These are phyloP conservation scores for Invenusta paracnida DNA, from an alignment of 2,888 invertebrate species.

Conservation along the genomic window DNA sequence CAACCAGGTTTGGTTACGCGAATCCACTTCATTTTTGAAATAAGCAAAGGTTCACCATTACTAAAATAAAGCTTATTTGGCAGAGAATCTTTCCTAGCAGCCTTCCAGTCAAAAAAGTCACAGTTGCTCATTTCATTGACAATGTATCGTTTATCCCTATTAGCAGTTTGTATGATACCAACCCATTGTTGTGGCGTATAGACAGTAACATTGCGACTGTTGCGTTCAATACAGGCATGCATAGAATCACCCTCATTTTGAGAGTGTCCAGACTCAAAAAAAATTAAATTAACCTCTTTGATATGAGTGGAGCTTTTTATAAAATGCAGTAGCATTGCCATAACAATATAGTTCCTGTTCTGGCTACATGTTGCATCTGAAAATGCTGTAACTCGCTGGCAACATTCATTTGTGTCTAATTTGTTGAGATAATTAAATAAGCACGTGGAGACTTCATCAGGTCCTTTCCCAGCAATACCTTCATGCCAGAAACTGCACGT, in stretches of 20 bases:
- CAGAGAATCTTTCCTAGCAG: too few species aligned
- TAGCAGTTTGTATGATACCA: neutral
- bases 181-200: neutral
- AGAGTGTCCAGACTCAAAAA: neutral
- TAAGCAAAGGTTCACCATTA: too few species aligned
- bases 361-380: neutral
- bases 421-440: neutral
- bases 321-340: neutral
- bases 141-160: neutral
- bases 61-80: too few species aligned
- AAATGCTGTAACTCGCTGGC: neutral
- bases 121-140: neutral
- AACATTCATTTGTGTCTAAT: neutral
- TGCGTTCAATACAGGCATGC: neutral
- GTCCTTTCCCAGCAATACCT: neutral
- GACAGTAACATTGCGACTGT: neutral
- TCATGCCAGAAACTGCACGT: neutral
- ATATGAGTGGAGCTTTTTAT: neutral
- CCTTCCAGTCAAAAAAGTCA: too few species aligned
- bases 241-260: slow-evolving; percentile 54
- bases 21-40: neutral
- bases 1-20: too few species aligned
- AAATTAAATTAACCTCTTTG: neutral
- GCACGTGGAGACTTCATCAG: neutral
- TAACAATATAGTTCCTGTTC: neutral